Base-by-base conservation (phyloP, 2,797 vertebrate species). In the Sandelia bainsii region DNA sequence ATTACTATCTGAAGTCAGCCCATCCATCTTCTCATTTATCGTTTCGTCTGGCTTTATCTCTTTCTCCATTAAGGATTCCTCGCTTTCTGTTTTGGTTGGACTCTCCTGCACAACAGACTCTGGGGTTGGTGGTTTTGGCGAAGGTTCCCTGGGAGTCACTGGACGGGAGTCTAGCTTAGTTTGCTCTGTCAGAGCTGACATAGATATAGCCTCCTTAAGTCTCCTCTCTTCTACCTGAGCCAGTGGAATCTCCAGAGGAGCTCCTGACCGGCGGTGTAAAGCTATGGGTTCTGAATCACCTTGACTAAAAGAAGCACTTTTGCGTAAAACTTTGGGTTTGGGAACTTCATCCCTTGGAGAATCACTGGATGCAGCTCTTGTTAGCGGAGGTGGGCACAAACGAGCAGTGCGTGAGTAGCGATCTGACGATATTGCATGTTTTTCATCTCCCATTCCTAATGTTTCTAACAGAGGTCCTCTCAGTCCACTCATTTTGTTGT, bases 291-390 rank as follows among this genome's bases (percentile, higher is more conserved):
- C 98, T 0, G 95, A 90, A 3, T 99, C 98, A 0, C 97, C 97
- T 4, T 98, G 97, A 58, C 97, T 98, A 77, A 99, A 99, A 65
- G 98, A 99, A 62, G 97, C 96, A 85, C 97, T 98, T 87, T 99
- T 99, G 61, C 96, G 95, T 69, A 99, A 91, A 34, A 93, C 89
- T 50, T 93, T 95, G 0, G 94, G 88, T 89, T 97, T 97, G 0
- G 93, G 80, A 5, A 92, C 75, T 19, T 96, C 96, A 2, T 96
- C 95, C 0, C 86, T 93, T 0, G 96, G 95, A 0, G 95, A 96
- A 67, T 99, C 98, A 0, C 94, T 98, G 60, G 98, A 98, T 23
- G 96, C 96, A 0, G 97, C 97, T 74, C 97, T 94, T 5, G 91
- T 96, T 69, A 99, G 90, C 1, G 96, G 94, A 0, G 95, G 92